A percentile compares a stretch with the other conserved stretches of the same genome.
Evolutionary conservation across 1,140 invertebrate genomes (phyloP).

Genomic region (Vanessa atalanta): DNA sequence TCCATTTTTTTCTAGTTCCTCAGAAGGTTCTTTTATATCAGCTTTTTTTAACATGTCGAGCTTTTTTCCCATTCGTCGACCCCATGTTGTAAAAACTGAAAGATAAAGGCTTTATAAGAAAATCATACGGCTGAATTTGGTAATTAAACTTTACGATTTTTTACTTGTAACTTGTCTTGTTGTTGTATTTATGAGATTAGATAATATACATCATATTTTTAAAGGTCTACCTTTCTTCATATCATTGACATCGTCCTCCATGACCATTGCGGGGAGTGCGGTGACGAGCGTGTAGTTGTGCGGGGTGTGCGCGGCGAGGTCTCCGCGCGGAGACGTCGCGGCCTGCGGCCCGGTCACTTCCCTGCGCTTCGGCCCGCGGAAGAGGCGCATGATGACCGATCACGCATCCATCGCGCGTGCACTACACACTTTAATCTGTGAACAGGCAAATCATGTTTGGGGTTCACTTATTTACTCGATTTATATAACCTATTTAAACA

Average conservation of each 20-base stretch:
- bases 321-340: slow-evolving; percentile 69
- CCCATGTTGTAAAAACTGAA: slow-evolving; percentile 89
- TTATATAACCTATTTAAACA: too few species aligned
- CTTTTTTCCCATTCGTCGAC: slow-evolving; percentile 89
- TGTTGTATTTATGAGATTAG: too few species aligned
- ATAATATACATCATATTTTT: background rate
- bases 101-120: slow-evolving; percentile 30
- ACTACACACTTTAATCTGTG: slow-evolving; percentile 53
- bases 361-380: slow-evolving; percentile 77
- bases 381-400: slow-evolving; percentile 78
- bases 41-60: slow-evolving; percentile 87
- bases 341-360: slow-evolving; percentile 75
- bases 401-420: slow-evolving; percentile 70
- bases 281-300: slow-evolving; percentile 82
- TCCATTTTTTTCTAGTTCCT: slow-evolving; percentile 56
- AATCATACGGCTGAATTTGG: too few species aligned
- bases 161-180: too few species aligned
- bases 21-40: slow-evolving; percentile 82
- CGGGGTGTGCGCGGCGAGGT: slow-evolving; percentile 59
- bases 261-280: slow-evolving; percentile 82
- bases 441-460: background rate
- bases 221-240: slow-evolving; percentile 74
- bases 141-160: too few species aligned
- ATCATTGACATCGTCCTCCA: slow-evolving; percentile 81
- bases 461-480: too few species aligned